Percentiles rank a stretch among this genome's conserved stretches.
phyloP scores from a whole-genome alignment of 1,140 invertebrate species.

The Euura saliciscinereae region DNA sequence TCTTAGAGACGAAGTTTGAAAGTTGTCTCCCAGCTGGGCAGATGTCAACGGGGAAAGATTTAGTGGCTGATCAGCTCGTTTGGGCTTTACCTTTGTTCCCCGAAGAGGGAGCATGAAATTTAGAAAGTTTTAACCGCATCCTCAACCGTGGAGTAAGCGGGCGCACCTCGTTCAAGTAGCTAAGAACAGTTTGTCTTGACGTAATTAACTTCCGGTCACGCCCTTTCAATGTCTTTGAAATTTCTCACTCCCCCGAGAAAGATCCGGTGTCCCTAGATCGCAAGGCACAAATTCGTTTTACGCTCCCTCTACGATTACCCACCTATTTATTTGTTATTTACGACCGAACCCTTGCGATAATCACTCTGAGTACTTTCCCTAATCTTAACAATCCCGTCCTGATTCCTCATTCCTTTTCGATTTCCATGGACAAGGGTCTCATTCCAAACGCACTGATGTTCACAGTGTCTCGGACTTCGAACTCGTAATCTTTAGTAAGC shows the following conservation, averaged over 20 bases:
- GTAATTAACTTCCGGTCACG: conserved; percentile 5
- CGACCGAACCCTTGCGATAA: not conserved
- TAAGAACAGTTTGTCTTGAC: not conserved
- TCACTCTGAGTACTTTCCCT: not conserved
- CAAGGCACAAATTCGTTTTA: not conserved
- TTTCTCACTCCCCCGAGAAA: not conserved
- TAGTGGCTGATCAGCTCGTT: not conserved
- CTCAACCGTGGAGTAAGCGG: not conserved
- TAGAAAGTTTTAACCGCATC: not conserved
- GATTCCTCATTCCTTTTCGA: not conserved
- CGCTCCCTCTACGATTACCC: not conserved
- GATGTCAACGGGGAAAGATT: no score
- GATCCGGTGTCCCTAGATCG: not conserved
- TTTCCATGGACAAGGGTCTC: not conserved
- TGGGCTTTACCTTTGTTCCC: not conserved
- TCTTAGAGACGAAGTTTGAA: no score
- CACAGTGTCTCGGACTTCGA: not conserved
- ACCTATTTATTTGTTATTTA: not conserved
- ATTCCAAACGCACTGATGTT: not conserved
- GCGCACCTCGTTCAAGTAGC: not conserved
- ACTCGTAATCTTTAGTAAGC: no score
- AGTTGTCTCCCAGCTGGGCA: no score
- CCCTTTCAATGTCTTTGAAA: conserved; percentile 5
- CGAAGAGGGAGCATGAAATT: not conserved
- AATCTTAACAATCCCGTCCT: not conserved